Base-by-base conservation (phyloP, 2,888 invertebrate genomes). In the Anaspis maculata region DNA sequence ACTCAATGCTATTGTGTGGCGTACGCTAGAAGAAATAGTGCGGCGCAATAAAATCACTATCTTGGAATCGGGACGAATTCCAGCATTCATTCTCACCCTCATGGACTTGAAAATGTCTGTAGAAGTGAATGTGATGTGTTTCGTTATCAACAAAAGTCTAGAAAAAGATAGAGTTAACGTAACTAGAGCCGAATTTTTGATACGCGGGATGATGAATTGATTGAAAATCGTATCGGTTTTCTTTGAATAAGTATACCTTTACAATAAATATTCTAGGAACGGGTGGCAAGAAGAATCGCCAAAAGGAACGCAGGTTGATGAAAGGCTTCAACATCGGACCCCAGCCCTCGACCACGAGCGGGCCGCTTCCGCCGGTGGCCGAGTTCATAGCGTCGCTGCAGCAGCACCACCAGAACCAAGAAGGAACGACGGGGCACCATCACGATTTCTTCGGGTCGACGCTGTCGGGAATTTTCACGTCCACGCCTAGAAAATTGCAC, bases 291-390 rank as follows among this genome's bases (percentile, higher is more conserved):
- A 92, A 91, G 69, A 90, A 91, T 62, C 79, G 91, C 0, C 90
- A 90, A 63, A 89, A 91, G 65, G 92, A 92, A 64, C 76, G 92
- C 0, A 77, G 92, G 1, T 70, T 92, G 34, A 90, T 92, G 89
- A 92, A 92, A 65, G 91, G 88, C 10, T 91, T 92, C 73, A 90
- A 92, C 69, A 89, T 90, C 47, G 84, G 81, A 10, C 82, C 85
- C 16, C 77, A 78, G 16, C 76, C 79, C 1, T 74, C 74, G 10
- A 69, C 72, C 29, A 66, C 68, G 37, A 70, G 71, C 12, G 70
- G 70, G 13, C 64, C 71, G 41, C 66, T 85, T 45, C 79, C 83
- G 31, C 83, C 85, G 0, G 84, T 85, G 15, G 83, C 83, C 40
- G 85, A 85, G 67, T 81, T 83, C 62, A 77, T 81, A 49, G 81